Evolutionary conservation across 2,797 vertebrate genomes (phyloP), one percentile per base, ranked within the genome.

Genomic region (Chaunax sp.): DNA sequence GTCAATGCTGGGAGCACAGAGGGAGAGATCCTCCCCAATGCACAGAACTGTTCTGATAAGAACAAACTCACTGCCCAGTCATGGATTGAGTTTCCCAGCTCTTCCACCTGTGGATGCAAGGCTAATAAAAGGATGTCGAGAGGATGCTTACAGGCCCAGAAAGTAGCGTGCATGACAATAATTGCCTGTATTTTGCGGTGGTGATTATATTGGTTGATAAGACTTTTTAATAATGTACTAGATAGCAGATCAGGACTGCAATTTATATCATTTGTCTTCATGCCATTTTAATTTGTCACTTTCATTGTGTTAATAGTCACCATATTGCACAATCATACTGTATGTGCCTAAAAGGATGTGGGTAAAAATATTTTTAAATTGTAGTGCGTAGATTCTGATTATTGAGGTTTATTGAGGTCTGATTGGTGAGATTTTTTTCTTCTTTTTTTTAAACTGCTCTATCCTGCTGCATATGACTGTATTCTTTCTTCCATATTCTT

Each of bases 271-370:
- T 18, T 37, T 25, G 53, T 78, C 40, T 44, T 69, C 56, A 20
- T 53, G 57, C 23, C 40, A 53, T 69, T 70, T 84, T 13, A 75
- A 64, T 41, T 20, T 68, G 76, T 80, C 77, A 77, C 69, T 72
- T 75, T 68, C 40, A 35, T 52, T 77, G 66, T 86, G 49, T 77
- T 86, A 56, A 70, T 35, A 63, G 59, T 74, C 71, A 75, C 62
- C 45, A 35, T 81, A 54, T 90, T 86, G 80, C 84, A 88, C 62
- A 76, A 63, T 82, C 67, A 53, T 54, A 70, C 33, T 69, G 44
- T 60, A 87, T 82, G 91, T 94, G 93, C 92, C 90, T 93, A 68
- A 77, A 77, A 66, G 52, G 52, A 72, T 63, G 59, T 60, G 50
- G 75, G 78, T 79, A 56, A 55, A 82, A 82, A 80, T 83, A 80